Evolutionary conservation across 2,888 invertebrate species (phyloP).

Genomic region (Hemicrepidius hirtus): DNA sequence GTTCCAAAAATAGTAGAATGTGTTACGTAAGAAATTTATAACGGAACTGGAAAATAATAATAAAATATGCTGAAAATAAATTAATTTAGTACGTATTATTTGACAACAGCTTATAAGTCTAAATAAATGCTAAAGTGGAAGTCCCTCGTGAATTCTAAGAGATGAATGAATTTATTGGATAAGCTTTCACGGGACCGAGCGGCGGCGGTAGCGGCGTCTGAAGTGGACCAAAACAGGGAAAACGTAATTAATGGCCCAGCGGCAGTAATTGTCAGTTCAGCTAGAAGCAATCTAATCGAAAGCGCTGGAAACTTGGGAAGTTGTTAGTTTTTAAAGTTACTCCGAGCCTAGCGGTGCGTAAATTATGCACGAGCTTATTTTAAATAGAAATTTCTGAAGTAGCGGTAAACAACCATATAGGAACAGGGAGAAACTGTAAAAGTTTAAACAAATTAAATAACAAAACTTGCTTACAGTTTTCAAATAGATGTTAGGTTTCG

Average conservation of each 20-base stretch:
- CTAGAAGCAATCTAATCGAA: constrained; percentile 60
- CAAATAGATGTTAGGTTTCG: not conserved
- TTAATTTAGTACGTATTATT: constrained; percentile 34
- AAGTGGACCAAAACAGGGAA: constrained; percentile 58
- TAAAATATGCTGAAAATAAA: constrained; percentile 25
- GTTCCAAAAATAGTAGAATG: not conserved
- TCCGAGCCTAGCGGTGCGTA: constrained; percentile 44
- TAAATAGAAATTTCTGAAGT: constrained; percentile 44
- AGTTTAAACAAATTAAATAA: constrained; percentile 3
- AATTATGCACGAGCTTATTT: constrained; percentile 49
- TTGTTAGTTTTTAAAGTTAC: constrained; percentile 58
- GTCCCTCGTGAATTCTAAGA: constrained; percentile 32
- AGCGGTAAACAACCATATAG: constrained; percentile 36
- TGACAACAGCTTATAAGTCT: constrained; percentile 35
- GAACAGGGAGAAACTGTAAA: not conserved
- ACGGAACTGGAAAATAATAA: constrained; percentile 21
- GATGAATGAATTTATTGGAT: constrained; percentile 42
- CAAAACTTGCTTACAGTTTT: too few species aligned
- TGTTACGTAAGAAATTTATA: not conserved
- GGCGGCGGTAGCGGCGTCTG: constrained; percentile 43
- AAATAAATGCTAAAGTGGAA: constrained; percentile 38
- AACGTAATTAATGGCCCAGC: constrained; percentile 60
- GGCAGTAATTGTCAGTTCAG: constrained; percentile 61
- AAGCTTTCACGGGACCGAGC: constrained; percentile 40
- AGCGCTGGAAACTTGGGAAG: constrained; percentile 55